Evolutionary conservation across 2,113 vertebrate species (phyloP), one percentile per base, ranked within the genome.

Genomic region (Nothoprocta perdicaria): DNA sequence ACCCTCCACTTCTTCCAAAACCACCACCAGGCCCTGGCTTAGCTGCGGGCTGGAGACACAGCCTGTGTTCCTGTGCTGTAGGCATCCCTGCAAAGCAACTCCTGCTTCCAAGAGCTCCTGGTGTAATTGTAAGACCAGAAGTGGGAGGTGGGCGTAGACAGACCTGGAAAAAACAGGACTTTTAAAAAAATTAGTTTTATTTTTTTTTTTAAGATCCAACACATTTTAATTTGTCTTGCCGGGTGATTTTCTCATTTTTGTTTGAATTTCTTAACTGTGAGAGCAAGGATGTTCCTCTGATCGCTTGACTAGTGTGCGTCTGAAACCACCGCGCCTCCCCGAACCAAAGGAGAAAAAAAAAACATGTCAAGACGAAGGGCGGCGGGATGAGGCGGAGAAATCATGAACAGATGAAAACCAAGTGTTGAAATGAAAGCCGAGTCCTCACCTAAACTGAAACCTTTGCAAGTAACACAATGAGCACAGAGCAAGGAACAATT

Each of bases 41-140:
- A 1, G 38, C 55, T 2, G 1, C 6, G 24, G 50, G 52, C 46
- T 1, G 1, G 27, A 61, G 45, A 46, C 53, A 60, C 2, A 2
- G n/a, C 3, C 16, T 3, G 23, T 80, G 10, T 10, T 90, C 72
- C 75, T 41, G 38, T 80, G 67, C 85, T 86, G 53, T 33, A 62
- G 83, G 46, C 26, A 43, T 22, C 10, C 57, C 24, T 86, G 91
- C 63, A 63, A 89, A 87, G 48, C 27, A 66, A 17, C 40, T 90
- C 16, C 52, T 40, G 23, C 82, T 89, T 87, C 82, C 93, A 89
- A 93, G 81, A 1, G 0, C 41, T 85, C 67, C 50, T 31, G 5
- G 22, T 74, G 71, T 77, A 90, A 89, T 88, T 83, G 27, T 18
- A 80, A 65, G 79, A 63, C 61, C 43, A 85, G 68, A 92, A 84